Base-by-base conservation (phyloP, 2,888 invertebrate genomes). In the Stenodera caucasica region DNA sequence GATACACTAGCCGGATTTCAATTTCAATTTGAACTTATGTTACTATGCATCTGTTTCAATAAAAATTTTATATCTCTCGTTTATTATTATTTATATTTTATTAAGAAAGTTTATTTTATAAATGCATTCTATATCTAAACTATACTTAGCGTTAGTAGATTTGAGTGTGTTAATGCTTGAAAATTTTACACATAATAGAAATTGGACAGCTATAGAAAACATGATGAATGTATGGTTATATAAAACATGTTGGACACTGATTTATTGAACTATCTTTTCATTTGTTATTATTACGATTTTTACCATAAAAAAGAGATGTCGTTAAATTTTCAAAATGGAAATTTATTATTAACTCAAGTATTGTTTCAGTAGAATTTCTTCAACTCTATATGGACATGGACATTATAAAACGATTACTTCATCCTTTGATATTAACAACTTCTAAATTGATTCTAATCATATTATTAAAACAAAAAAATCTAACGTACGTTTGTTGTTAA, bases 131-230 rank as follows among this genome's bases (percentile, higher is more conserved):
- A 37, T 18, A 12, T 18, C 2, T 15, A 18, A 14, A 7, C 2
- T 37, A 14, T n/a, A 5, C 9, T 8, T 37, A 15, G 2, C 37
- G 6, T 37, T 40, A 18, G 40, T 18, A 9, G 40, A 9, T 40
- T 40, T 40, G 15, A 7, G 37, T 14, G 37, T 15, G 37, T 37
- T 37, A 37, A 37, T 37, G 15, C 15, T 37, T 37, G 18, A 40
- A 18, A 40, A 40, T 40, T 40, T 40, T 40, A 40, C 18, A 18
- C 40, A 40, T 40, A 40, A 40, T 40, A 40, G 40, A 40, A 40
- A 40, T 40, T 18, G 40, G 40, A 40, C 40, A 40, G 40, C 40
- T 18, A 40, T 4, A 15, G 40, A 40, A 40, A 40, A 18, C 18
- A 40, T 40, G 40, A 40, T 40, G 18, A 40, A 40, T 40, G 40